Conservation (phyloP, 1,140 invertebrate genomes). For the Drosophila tristis region DNA sequence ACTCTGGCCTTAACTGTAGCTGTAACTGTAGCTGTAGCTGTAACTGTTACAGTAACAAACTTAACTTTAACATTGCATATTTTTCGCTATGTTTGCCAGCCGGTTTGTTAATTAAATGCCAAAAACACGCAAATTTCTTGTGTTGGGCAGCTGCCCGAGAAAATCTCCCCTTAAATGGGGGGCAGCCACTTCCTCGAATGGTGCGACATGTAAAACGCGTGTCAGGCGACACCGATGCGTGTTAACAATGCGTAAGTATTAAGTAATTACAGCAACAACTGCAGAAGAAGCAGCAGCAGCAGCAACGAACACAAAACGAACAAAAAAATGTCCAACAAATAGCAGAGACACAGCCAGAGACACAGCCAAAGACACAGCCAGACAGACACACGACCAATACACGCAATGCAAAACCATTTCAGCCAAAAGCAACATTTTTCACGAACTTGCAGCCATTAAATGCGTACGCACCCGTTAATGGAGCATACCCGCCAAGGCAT, state of each 20-base stretch:
- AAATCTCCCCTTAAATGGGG: conserved; percentile 58
- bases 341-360: background rate
- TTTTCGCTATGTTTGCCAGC: conserved; percentile 54
- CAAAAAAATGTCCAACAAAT: conserved; percentile 26
- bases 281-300: conserved; percentile 14
- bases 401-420: conserved; percentile 58
- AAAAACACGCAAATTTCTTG: conserved; percentile 73
- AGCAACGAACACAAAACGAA: conserved; percentile 10
- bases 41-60: conserved; percentile 61
- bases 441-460: conserved; percentile 39
- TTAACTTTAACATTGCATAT: conserved; percentile 68
- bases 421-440: conserved; percentile 50
- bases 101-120: conserved; percentile 74
- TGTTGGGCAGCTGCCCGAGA: conserved; percentile 34
- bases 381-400: conserved; percentile 30
- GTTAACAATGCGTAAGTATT: conserved; percentile 77
- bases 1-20: conserved; percentile 42
- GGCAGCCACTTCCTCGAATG: conserved; percentile 65
- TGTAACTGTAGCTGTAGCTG: conserved; percentile 36
- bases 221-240: conserved; percentile 71
- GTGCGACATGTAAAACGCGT: conserved; percentile 73
- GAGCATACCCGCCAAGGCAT: background rate
- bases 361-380: background rate
- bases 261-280: conserved; percentile 71
- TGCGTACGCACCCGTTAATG: background rate